A percentile compares a stretch with the other conserved stretches of the same genome.
phyloP scores from a whole-genome alignment of 2,113 vertebrate genomes.

The Charadrius vociferus region DNA sequence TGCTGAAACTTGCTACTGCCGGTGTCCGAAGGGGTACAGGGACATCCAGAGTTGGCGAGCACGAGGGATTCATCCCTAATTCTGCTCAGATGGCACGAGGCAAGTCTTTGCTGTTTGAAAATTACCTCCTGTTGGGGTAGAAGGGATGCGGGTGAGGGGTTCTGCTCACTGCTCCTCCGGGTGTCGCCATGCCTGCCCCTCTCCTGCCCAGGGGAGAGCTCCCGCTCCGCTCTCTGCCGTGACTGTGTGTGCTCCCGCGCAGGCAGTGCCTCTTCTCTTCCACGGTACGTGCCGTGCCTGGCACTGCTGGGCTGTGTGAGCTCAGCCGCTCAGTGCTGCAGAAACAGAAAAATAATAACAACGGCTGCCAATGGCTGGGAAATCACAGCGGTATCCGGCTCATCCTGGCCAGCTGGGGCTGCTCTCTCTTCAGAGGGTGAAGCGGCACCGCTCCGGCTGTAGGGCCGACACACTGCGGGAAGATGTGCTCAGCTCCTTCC shows the following conservation, averaged over 20 bases:
- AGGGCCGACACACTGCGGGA: background rate
- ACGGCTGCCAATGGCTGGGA: background rate
- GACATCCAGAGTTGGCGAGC: background rate
- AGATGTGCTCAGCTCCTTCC: background rate
- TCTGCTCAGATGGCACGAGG: background rate
- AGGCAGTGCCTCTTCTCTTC: background rate
- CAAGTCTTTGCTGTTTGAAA: background rate
- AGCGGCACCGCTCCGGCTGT: no score
- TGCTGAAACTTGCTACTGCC: background rate
- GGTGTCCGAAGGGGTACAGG: accelerated
- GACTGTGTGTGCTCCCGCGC: background rate
- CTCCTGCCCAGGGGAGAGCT: background rate
- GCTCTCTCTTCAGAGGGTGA: background rate
- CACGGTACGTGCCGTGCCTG: accelerated
- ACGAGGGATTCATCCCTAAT: background rate
- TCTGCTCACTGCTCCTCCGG: accelerated
- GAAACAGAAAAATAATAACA: background rate
- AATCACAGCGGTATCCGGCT: background rate
- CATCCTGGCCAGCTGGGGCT: background rate
- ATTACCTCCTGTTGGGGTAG: background rate
- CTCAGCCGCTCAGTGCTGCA: background rate
- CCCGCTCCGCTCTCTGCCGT: background rate
- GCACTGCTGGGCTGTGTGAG: background rate
- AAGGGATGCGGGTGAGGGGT: background rate
- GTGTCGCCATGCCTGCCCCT: background rate